These are phyloP conservation scores for Pantherophis guttatus DNA, from an alignment of 2,113 vertebrate species.

Conservation along the genomic window DNA sequence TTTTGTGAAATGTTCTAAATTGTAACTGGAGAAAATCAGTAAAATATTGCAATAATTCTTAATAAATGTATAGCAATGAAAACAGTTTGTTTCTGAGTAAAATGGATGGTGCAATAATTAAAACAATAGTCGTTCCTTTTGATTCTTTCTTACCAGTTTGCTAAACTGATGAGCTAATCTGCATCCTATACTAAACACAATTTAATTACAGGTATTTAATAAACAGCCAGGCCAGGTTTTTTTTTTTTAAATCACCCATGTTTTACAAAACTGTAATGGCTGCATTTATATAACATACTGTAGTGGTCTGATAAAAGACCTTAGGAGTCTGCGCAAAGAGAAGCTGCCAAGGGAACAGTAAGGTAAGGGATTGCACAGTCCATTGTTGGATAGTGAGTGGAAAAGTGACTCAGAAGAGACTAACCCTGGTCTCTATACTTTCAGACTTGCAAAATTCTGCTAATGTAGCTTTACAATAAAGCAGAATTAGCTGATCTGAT, in stretches of 20 bases:
- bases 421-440: not conserved
- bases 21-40: not conserved
- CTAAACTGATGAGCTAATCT: not conserved
- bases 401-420: not conserved
- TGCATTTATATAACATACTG: not conserved
- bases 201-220: not conserved
- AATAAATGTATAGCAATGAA: not conserved
- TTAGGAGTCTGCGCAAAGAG: too few species aligned
- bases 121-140: not conserved
- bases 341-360: not conserved
- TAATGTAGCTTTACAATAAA: not conserved
- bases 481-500: not conserved
- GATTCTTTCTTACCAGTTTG: not conserved
- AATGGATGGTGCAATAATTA: not conserved
- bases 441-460: not conserved
- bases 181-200: not conserved
- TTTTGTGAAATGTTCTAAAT: not conserved
- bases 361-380: not conserved
- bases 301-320: too few species aligned
- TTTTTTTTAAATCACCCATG: not conserved
- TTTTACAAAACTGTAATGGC: not conserved
- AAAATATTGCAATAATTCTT: not conserved
- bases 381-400: not conserved
- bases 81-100: not conserved
- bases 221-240: not conserved